phyloP scores from a whole-genome alignment of 1,140 invertebrate species.

The Drosophila bocqueti region DNA sequence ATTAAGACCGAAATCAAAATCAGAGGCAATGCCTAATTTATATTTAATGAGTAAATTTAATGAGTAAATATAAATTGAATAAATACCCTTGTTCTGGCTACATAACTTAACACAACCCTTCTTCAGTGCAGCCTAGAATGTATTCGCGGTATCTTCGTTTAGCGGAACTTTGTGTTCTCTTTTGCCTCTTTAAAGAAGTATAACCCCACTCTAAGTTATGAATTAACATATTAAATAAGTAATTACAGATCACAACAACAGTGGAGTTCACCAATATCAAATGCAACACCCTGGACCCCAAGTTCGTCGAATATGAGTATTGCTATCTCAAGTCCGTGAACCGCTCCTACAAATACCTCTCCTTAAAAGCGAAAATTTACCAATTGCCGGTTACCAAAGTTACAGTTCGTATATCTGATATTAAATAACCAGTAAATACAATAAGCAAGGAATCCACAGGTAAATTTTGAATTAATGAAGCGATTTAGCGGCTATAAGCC shows the following conservation, averaged over 20 bases:
- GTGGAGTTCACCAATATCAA: constrained; percentile 41
- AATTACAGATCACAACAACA: neutral
- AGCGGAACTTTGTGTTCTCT: neutral
- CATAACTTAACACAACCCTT: neutral
- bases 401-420: too few relatives aligned
- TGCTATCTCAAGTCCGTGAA: constrained; percentile 30
- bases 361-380: neutral
- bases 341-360: constrained; percentile 25
- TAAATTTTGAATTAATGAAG: constrained; percentile 8
- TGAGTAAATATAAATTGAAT: neutral
- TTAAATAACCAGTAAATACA: too few relatives aligned
- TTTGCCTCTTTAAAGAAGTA: neutral
- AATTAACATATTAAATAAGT: neutral
- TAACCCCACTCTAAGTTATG: neutral
- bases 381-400: too few relatives aligned
- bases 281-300: constrained; percentile 15
- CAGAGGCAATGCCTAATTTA: neutral
- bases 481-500: constrained; percentile 22
- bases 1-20: neutral
- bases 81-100: neutral
- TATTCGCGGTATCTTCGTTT: neutral
- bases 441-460: neutral
- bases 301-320: constrained; percentile 23
- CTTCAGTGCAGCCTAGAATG: neutral
- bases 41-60: neutral